These are phyloP conservation scores for Acanthornis magna DNA, from an alignment of 2,797 vertebrate species.

Conservation along the genomic window DNA sequence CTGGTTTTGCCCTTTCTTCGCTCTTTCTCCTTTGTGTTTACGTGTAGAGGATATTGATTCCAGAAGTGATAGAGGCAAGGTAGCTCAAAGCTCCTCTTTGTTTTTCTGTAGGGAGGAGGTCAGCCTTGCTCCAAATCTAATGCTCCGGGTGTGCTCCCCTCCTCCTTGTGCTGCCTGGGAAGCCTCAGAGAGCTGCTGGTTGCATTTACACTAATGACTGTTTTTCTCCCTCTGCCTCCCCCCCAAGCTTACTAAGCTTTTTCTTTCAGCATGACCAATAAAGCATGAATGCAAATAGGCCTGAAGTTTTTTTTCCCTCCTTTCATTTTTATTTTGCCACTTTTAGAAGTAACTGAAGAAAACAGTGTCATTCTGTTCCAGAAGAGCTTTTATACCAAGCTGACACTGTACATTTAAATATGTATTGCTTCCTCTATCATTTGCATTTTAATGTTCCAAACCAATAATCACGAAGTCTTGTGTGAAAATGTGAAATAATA, in stretches of 20 bases:
- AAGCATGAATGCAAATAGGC: slow-evolving; percentile 29
- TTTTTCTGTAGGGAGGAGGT: not conserved
- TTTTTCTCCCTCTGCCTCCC: not conserved
- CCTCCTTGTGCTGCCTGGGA: not conserved
- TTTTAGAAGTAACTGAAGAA: slow-evolving; percentile 46
- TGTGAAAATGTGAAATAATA: slow-evolving; percentile 70
- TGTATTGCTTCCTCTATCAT: slow-evolving; percentile 65
- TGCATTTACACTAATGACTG: slow-evolving; percentile 56
- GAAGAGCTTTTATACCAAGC: slow-evolving; percentile 45
- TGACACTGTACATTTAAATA: slow-evolving; percentile 65
- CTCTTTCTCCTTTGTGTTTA: not conserved
- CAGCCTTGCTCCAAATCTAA: not conserved
- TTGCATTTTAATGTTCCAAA: slow-evolving; percentile 79
- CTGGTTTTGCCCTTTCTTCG: not conserved
- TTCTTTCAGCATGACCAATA: slow-evolving; percentile 25
- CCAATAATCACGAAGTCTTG: slow-evolving; percentile 74
- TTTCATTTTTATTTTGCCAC: slow-evolving; percentile 44
- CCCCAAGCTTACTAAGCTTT: not conserved
- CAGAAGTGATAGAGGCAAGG: not conserved
- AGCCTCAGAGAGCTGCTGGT: slow-evolving; percentile 16
- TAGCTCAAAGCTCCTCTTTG: not conserved
- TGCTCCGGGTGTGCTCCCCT: not conserved
- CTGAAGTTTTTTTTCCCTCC: not conserved
- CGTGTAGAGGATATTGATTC: not conserved
- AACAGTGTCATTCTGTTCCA: slow-evolving; percentile 43